Evolutionary conservation across 2,797 vertebrate species (phyloP).

Genomic region (Alauda arvensis): DNA sequence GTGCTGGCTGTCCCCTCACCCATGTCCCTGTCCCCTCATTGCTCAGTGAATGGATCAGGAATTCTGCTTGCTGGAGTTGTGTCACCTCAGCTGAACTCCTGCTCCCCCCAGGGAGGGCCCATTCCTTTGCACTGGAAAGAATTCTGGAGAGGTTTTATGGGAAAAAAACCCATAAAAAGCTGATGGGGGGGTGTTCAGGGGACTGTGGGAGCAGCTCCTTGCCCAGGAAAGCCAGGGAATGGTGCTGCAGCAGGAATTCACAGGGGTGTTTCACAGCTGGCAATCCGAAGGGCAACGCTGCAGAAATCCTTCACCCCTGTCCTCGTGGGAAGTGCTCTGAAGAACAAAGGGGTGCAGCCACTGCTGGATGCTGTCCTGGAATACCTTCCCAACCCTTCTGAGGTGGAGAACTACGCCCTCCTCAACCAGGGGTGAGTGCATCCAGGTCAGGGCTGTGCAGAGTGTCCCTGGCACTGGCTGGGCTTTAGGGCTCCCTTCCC

Average conservation of each 20-base stretch:
- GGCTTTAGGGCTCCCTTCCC: neutral
- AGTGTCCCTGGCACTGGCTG: neutral
- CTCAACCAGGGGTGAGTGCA: slow-evolving; percentile 83
- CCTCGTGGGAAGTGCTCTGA: slow-evolving; percentile 91
- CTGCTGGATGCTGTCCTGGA: slow-evolving; percentile 88
- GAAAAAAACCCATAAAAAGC: neutral
- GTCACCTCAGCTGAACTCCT: neutral
- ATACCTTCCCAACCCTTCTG: slow-evolving; percentile 89
- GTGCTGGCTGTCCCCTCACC: rapidly evolving
- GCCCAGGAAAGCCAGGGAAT: neutral
- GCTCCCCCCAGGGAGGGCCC: rapidly evolving
- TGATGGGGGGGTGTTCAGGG: neutral
- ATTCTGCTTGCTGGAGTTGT: neutral
- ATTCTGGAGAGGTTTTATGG: neutral
- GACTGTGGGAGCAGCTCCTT: neutral
- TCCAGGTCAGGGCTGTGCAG: neutral
- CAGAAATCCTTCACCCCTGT: slow-evolving; percentile 88
- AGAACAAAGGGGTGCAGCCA: slow-evolving; percentile 95
- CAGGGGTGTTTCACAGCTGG: slow-evolving; percentile 71
- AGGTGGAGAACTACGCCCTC: slow-evolving; percentile 90
- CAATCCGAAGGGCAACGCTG: slow-evolving; percentile 88
- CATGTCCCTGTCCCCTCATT: rapidly evolving
- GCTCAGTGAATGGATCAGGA: rapidly evolving
- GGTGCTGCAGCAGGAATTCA: neutral
- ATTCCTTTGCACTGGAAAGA: neutral